These are phyloP conservation scores for Trichoplusia ni DNA, from an alignment of 1,140 invertebrate genomes.

Conservation along the genomic window DNA sequence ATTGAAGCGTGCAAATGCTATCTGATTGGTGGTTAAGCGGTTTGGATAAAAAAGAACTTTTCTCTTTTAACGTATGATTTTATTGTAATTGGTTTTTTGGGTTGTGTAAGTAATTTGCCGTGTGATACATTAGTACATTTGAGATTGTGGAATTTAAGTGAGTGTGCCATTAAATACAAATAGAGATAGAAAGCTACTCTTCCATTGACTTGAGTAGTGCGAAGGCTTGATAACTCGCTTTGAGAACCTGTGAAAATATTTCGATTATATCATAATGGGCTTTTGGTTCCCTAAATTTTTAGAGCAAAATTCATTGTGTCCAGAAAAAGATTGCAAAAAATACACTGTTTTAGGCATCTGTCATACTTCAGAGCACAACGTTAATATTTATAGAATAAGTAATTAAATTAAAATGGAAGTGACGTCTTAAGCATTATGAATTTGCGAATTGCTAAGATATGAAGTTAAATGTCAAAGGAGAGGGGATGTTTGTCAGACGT, in stretches of 20 bases:
- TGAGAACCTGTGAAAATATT: slow-evolving; percentile 54
- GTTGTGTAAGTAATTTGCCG: background rate
- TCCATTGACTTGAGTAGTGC: slow-evolving; percentile 55
- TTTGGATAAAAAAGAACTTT: background rate
- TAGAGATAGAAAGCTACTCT: slow-evolving; percentile 7
- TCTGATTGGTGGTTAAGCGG: slow-evolving; percentile 22
- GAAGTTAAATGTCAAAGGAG: too few species aligned
- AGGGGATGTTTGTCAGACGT: too few species aligned
- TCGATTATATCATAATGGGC: too few species aligned
- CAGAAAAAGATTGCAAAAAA: too few species aligned
- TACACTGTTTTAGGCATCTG: too few species aligned
- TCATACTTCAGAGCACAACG: too few species aligned
- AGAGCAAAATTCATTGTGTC: too few species aligned
- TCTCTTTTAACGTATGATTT: background rate
- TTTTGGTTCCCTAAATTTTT: too few species aligned
- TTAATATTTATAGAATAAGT: background rate
- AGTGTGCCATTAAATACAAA: background rate
- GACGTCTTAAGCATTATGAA: too few species aligned
- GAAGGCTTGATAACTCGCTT: slow-evolving; percentile 61
- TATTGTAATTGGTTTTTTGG: background rate
- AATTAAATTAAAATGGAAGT: too few species aligned
- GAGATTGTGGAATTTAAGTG: background rate
- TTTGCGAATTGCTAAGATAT: too few species aligned
- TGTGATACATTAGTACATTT: background rate
- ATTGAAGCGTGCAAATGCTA: slow-evolving; percentile 33